Conservation (phyloP, 2,888 invertebrate genomes). For the Disparrhopalites patrizii region DNA sequence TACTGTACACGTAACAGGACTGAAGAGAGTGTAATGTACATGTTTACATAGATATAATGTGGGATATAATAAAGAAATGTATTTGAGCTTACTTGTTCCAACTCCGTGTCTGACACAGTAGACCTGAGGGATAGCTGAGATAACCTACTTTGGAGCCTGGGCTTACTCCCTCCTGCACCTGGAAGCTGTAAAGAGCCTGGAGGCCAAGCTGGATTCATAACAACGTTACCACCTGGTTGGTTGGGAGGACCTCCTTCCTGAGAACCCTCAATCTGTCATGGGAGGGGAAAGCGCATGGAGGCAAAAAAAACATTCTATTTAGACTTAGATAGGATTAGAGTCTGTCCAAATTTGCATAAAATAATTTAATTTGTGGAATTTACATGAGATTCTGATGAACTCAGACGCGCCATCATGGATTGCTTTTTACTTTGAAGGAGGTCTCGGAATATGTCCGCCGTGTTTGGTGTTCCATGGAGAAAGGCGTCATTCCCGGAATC, state of each 20-base stretch:
- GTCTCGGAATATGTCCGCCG: constrained; percentile 89
- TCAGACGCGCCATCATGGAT: constrained; percentile 76
- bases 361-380: constrained; percentile 51
- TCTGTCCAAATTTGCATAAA: neutral
- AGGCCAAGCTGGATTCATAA: constrained; percentile 72
- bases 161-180: constrained; percentile 42
- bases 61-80: too few species aligned
- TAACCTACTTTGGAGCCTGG: constrained; percentile 42
- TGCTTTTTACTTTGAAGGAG: constrained; percentile 90
- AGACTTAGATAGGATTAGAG: constrained; percentile 29
- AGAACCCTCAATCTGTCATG: constrained; percentile 33
- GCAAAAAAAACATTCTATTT: constrained; percentile 16
- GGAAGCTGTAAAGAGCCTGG: constrained; percentile 69
- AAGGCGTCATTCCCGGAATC: constrained; percentile 18
- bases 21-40: neutral
- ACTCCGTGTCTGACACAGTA: constrained; percentile 91
- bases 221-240: constrained; percentile 67
- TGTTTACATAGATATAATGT: neutral
- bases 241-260: constrained; percentile 17
- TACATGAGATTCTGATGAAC: constrained; percentile 88
- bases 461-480: too few species aligned
- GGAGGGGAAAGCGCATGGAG: neutral
- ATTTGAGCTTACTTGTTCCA: constrained; percentile 67
- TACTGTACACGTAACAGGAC: neutral
- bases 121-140: constrained; percentile 65